Evolutionary conservation across 2,888 invertebrate species (phyloP).

Genomic region (Phaedon cochleariae): DNA sequence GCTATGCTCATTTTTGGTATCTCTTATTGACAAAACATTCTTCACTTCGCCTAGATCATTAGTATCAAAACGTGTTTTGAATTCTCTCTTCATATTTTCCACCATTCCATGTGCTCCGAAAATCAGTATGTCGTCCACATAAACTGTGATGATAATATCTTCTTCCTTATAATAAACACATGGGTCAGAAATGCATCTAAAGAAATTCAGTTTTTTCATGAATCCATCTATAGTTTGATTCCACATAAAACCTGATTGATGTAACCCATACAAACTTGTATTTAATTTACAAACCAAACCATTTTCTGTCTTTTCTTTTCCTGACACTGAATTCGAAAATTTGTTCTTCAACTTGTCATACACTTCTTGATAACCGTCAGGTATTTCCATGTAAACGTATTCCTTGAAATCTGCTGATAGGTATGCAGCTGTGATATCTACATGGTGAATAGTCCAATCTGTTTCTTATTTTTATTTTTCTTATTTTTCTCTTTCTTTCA

Average conservation of each 20-base stretch:
- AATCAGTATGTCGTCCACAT: slow-evolving; percentile 9
- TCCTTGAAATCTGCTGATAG: too few relatives aligned
- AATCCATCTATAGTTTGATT: neutral
- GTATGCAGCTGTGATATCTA: too few relatives aligned
- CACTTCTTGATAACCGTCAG: too few relatives aligned
- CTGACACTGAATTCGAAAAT: too few relatives aligned
- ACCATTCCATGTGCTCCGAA: neutral
- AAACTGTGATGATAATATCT: neutral
- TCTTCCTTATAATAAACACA: slow-evolving; percentile 7
- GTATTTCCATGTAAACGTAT: too few relatives aligned
- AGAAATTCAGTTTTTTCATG: neutral
- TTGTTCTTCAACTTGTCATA: too few relatives aligned
- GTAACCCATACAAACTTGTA: neutral
- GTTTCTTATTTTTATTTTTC: too few relatives aligned
- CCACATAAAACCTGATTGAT: slow-evolving; percentile 16
- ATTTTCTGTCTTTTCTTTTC: neutral
- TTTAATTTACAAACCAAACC: neutral
- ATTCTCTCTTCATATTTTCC: neutral
- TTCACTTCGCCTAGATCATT: slow-evolving; percentile 4
- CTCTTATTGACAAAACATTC: slow-evolving; percentile 6
- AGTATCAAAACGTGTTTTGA: neutral
- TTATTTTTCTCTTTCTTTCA: too few relatives aligned
- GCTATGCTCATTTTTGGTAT: neutral
- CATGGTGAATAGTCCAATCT: neutral
- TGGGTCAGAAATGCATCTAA: neutral